phyloP scores from a whole-genome alignment of 2,888 invertebrate genomes.

The Caenorhabditis parvicauda region DNA sequence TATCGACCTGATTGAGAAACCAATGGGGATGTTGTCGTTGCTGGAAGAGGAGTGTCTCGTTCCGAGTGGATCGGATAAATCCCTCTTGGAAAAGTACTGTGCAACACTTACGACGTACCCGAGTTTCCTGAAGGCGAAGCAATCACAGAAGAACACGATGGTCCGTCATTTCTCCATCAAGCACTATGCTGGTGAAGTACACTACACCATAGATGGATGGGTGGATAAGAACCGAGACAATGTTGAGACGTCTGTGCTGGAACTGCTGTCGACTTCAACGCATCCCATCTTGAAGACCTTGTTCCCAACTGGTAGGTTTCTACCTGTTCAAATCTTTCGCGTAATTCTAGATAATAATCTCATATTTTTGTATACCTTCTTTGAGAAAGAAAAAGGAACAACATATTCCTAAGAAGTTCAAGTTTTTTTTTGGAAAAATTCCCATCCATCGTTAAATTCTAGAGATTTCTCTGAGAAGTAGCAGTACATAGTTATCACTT shows the following conservation, averaged over 20 bases:
- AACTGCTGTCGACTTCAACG: slow-evolving; percentile 46
- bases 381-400: background rate
- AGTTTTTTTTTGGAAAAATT: background rate
- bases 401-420: background rate
- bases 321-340: slow-evolving; percentile 1
- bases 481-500: too few species aligned
- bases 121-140: slow-evolving; percentile 59
- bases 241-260: slow-evolving; percentile 59
- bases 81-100: slow-evolving; percentile 53
- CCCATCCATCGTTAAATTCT: too few species aligned
- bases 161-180: slow-evolving; percentile 54
- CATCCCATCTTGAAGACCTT: slow-evolving; percentile 45
- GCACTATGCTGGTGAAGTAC: slow-evolving; percentile 66
- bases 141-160: slow-evolving; percentile 37
- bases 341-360: background rate
- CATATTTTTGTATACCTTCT: background rate
- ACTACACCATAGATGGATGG: slow-evolving; percentile 65
- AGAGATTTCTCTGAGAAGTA: too few species aligned
- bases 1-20: slow-evolving; percentile 59
- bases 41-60: slow-evolving; percentile 62
- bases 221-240: slow-evolving; percentile 65
- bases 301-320: too few species aligned
- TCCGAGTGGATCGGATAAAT: slow-evolving; percentile 56
- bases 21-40: slow-evolving; percentile 55
- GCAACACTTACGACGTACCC: slow-evolving; percentile 28